Percentiles rank a stretch among this genome's conserved stretches.
These are phyloP conservation scores for Sphinx pinastri DNA, from an alignment of 2,888 invertebrate genomes.

Conservation along the genomic window DNA sequence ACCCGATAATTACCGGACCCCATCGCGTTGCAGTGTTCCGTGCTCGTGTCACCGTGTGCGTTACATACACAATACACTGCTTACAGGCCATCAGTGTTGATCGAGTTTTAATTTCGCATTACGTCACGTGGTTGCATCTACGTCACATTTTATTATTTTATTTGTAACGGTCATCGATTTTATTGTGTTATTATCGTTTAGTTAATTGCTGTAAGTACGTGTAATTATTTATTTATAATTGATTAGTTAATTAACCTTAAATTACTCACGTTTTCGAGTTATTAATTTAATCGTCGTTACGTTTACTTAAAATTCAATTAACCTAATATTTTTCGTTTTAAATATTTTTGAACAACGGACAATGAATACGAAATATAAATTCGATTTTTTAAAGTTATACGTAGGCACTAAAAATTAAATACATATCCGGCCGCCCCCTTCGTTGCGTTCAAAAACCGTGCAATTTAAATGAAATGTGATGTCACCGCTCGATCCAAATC, in stretches of 20 bases:
- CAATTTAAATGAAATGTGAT: constrained; percentile 26
- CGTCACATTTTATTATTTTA: constrained; percentile 37
- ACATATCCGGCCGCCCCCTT: constrained; percentile 26
- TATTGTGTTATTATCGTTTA: constrained; percentile 36
- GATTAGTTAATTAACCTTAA: constrained; percentile 27
- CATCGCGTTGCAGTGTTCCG: constrained; percentile 50
- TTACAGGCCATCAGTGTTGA: constrained; percentile 47
- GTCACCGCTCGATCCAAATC: constrained; percentile 38
- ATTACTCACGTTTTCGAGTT: constrained; percentile 17
- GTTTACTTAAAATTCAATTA: constrained; percentile 18
- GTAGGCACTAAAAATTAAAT: too few relatives aligned
- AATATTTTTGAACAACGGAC: background rate
- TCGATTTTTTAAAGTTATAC: background rate
- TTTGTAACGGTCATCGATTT: constrained; percentile 39
- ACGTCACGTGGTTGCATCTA: constrained; percentile 66
- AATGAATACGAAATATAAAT: background rate
- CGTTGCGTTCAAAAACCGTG: constrained; percentile 22
- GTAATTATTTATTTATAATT: constrained; percentile 30
- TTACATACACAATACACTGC: background rate
- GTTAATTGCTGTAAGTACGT: constrained; percentile 43
- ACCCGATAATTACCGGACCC: constrained; percentile 52
- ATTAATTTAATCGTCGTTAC: constrained; percentile 16
- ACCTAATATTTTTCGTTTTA: background rate
- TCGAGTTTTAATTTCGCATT: constrained; percentile 52
- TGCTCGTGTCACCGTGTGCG: constrained; percentile 16